Evolutionary conservation across 2,888 invertebrate species (phyloP).

Genomic region (Digitonthophagus gazella): DNA sequence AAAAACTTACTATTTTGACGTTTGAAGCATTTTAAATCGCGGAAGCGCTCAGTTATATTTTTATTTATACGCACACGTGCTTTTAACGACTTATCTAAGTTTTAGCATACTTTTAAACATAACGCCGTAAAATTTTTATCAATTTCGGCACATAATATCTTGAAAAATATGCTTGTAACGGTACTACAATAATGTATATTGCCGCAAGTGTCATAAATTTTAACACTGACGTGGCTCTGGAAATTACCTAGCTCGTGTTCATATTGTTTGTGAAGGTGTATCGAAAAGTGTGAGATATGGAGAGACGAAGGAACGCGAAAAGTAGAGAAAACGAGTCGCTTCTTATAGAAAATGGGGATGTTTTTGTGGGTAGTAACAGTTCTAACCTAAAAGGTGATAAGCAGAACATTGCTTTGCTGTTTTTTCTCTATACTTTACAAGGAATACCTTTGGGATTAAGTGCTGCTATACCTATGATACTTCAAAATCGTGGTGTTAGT

Average conservation of each 20-base stretch:
- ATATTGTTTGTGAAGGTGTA: background rate
- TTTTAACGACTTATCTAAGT: no score
- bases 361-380: conserved; percentile 19
- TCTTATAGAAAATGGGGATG: conserved; percentile 43
- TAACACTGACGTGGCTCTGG: conserved; percentile 31
- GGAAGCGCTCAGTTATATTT: no score
- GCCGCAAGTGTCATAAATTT: conserved; percentile 7
- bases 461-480: conserved; percentile 91
- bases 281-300: conserved; percentile 27
- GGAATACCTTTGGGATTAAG: conserved; percentile 94
- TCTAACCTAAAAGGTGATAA: conserved; percentile 66
- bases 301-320: conserved; percentile 34
- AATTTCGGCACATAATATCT: background rate
- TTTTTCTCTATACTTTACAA: conserved; percentile 92
- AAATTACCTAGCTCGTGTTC: conserved; percentile 23
- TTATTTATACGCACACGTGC: no score
- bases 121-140: no score
- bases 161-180: background rate
- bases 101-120: no score
- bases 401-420: conserved; percentile 78
- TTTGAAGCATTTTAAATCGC: no score
- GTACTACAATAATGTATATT: background rate
- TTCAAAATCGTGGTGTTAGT: conserved; percentile 88
- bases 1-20: no score
- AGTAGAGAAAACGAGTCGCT: conserved; percentile 28